Base-by-base conservation (phyloP, 1,140 invertebrate species). In the Sitobion miscanthi region DNA sequence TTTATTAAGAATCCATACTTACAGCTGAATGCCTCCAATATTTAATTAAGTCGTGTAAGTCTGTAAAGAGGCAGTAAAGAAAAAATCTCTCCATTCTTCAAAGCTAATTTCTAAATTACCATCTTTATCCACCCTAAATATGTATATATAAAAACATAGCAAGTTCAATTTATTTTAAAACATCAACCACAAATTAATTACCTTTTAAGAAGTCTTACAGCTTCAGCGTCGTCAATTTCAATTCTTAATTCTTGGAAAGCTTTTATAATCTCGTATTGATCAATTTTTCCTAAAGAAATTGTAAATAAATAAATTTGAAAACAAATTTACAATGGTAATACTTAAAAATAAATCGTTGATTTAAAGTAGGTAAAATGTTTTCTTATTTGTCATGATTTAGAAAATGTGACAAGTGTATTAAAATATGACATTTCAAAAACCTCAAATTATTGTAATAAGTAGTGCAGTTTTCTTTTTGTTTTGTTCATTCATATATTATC, bases 81-180 rank as follows among this genome's bases (percentile, higher is more conserved):
- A 96, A 96, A 98, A 99, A 95, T 99, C 98, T 94, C 99, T 96
- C 98, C 99, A 99, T 96, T 99, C 99, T 95, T 99, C 97, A 95
- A 98, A 99, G 95, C 98, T 98, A 94, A 99, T 99, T 94, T 98
- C 98, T 62, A 99, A 96, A 94, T 98, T 99, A 93, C 98, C 98
- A 95, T 99, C 98, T 95, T 98, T 97, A 95, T 98, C 97, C 97
- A 98, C 98, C 95, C 97, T 98, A 94, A 38, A 95, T 38, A 42
- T 47, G 38, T 47, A 93, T 21, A 69, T 52, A 11, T 54, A 83
- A 52, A 38, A 52, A 52, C 11, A 49, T 1, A n/a, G 14, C 25
- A 35, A 82, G 14, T 38, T 87, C 54, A 45, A 82, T 90, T 93
- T 57, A 35, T 90, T 88, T 93, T 42, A 93, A 69, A 85, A 57